Evolutionary conservation across 1,140 invertebrate species (phyloP).

Genomic region (Megalonaias nervosa): DNA sequence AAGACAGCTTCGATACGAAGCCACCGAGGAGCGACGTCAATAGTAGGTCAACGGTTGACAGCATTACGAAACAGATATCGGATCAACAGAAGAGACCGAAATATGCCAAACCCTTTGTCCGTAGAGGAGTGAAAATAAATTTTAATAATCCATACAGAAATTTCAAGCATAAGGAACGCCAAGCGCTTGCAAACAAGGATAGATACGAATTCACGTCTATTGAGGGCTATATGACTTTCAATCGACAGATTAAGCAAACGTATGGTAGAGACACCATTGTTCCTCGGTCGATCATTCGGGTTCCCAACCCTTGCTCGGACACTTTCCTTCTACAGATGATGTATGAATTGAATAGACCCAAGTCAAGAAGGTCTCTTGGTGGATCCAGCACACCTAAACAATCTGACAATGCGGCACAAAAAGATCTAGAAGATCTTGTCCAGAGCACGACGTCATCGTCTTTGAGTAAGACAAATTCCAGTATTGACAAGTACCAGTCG

Average conservation of each 20-base stretch:
- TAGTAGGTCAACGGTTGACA: constrained; percentile 23
- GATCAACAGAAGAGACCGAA: constrained; percentile 9
- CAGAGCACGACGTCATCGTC: constrained; percentile 29
- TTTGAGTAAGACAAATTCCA: constrained; percentile 28
- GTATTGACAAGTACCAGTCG: constrained; percentile 17
- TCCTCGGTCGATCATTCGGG: constrained; percentile 20
- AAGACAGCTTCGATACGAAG: constrained; percentile 20
- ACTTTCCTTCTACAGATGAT: constrained; percentile 37
- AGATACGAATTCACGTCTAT: constrained; percentile 22
- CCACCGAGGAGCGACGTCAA: constrained; percentile 15
- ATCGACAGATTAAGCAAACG: constrained; percentile 19
- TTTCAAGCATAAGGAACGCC: constrained; percentile 25
- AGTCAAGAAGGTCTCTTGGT: not conserved
- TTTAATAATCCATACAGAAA: constrained; percentile 38
- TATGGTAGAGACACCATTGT: constrained; percentile 22
- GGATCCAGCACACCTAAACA: constrained; percentile 10
- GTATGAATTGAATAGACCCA: constrained; percentile 30
- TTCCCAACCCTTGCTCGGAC: constrained; percentile 35
- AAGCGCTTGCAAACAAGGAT: constrained; percentile 15
- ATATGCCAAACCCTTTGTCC: not conserved
- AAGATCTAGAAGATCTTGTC: constrained; percentile 31
- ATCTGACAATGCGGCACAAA: constrained; percentile 12
- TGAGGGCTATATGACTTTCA: constrained; percentile 28
- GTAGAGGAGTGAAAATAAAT: constrained; percentile 12
- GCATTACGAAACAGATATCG: constrained; percentile 10